These are phyloP conservation scores for Philaethria dido DNA, from an alignment of 2,888 invertebrate genomes.

Conservation along the genomic window DNA sequence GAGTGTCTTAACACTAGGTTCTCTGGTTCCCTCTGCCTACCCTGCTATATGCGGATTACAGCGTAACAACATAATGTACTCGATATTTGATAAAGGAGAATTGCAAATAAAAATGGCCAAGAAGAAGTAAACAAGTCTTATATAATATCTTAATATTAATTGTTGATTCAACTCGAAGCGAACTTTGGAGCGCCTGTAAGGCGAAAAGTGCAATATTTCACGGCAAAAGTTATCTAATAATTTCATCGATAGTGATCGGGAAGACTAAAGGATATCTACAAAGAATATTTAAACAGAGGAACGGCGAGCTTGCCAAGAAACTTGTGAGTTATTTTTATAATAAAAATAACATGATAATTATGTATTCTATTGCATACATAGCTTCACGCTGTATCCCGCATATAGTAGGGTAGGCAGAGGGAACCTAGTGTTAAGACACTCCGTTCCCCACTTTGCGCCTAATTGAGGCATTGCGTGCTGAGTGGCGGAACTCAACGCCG, in stretches of 20 bases:
- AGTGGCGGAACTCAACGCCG: too few relatives aligned
- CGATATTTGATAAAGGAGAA: not conserved
- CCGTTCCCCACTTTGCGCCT: too few relatives aligned
- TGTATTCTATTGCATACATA: not conserved
- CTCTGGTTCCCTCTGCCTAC: too few relatives aligned
- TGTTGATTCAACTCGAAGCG: conserved; percentile 7
- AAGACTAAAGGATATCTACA: conserved; percentile 16
- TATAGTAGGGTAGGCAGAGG: too few relatives aligned
- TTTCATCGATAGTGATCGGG: conserved; percentile 25
- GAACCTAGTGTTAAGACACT: too few relatives aligned
- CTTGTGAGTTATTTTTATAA: conserved; percentile 5
- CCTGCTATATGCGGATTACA: too few relatives aligned
- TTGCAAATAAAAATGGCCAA: not conserved
- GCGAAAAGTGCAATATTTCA: conserved; percentile 23
- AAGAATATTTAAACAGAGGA: conserved; percentile 20
- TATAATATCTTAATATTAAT: conserved; percentile 18
- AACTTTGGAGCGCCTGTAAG: conserved; percentile 9
- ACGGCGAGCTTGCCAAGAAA: conserved; percentile 17
- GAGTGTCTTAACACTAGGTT: too few relatives aligned
- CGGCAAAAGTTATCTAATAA: conserved; percentile 23
- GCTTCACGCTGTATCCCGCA: too few relatives aligned
- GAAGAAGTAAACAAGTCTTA: not conserved
- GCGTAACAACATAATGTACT: too few relatives aligned
- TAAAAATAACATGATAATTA: conserved; percentile 8
- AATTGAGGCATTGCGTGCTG: too few relatives aligned